Evolutionary conservation across 2,888 invertebrate genomes (phyloP), one percentile per base, ranked within the genome.

Genomic region (Vandiemenella viatica): DNA sequence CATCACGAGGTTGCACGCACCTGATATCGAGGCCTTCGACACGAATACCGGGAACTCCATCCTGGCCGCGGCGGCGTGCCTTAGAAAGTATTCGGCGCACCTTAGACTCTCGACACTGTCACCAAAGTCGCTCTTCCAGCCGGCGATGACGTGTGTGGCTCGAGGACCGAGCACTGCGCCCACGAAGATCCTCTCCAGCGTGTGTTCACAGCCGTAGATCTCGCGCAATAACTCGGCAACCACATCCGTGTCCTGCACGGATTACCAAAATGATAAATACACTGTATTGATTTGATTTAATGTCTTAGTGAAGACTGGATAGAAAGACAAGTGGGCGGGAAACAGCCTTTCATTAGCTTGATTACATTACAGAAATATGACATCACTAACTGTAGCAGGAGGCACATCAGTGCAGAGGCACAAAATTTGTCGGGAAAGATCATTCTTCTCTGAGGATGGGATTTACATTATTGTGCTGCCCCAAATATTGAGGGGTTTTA

Each of bases 121-220:
- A 55, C 74, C 74, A 60, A 86, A 88, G 64, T 89, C 88, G 55
- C 88, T 85, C 60, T 86, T 84, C 88, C 88, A 88, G 4, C 88
- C 88, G 1, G 86, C 83, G 54, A 89, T 70, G 56, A 85, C 83
- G 59, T 85, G 82, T 0, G 88, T 83, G 2, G 85, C 85, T 59
- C 79, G 75, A 22, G 80, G 78, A 0, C 89, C 89, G 58, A 88
- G 84, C 53, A 89, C 75, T 8, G 88, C 86, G 3, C 88, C 88
- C 59, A 78, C 65, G 63, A 83, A 72, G 53, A 83, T 72, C 41
- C 83, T 70, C 57, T 81, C 80, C 61, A 83, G 83, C 0, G 82
- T 81, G 50, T 71, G 70, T 59, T 82, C 81, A 61, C 83, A 83
- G 7, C 68, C 68, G 57, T 75, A 80, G 42, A 83, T 70, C 54